A percentile compares a stretch with the other conserved stretches of the same genome.
These are phyloP conservation scores for Bubo scandiacus DNA, from an alignment of 2,113 vertebrate genomes.

Conservation along the genomic window DNA sequence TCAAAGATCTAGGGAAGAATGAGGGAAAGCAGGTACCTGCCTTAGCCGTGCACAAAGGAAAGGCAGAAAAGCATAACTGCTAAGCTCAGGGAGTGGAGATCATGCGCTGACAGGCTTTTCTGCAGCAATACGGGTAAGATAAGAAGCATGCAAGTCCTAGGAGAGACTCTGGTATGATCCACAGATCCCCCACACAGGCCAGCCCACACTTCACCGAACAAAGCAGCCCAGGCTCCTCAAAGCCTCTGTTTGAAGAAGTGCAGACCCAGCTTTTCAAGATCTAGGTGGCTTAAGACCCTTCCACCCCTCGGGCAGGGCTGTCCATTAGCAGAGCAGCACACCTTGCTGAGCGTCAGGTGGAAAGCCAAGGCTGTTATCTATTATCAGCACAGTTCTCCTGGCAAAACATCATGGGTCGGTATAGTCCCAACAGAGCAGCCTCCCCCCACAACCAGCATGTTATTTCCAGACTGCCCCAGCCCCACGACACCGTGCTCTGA, in stretches of 20 bases:
- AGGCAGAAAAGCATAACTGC: neutral
- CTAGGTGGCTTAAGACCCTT: neutral
- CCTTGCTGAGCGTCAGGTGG: neutral
- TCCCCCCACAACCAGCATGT: neutral
- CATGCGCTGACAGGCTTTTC: neutral
- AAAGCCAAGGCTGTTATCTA: neutral
- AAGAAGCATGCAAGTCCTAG: neutral
- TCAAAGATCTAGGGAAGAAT: conserved; percentile 89
- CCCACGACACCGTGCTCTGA: neutral
- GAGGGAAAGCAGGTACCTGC: conserved; percentile 58
- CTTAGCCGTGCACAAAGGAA: conserved; percentile 44
- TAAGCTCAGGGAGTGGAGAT: neutral
- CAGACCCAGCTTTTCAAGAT: neutral
- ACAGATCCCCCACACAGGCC: neutral
- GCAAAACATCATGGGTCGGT: neutral
- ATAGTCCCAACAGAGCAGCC: neutral
- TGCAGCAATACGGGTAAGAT: neutral
- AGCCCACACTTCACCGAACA: neutral
- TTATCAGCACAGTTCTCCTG: neutral
- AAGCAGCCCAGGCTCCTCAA: neutral
- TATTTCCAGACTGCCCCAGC: neutral
- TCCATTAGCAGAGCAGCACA: neutral
- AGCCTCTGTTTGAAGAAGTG: neutral
- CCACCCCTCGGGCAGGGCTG: neutral
- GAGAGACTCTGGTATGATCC: neutral